phyloP scores from a whole-genome alignment of 2,113 vertebrate genomes.

The Zapus hudsonius region DNA sequence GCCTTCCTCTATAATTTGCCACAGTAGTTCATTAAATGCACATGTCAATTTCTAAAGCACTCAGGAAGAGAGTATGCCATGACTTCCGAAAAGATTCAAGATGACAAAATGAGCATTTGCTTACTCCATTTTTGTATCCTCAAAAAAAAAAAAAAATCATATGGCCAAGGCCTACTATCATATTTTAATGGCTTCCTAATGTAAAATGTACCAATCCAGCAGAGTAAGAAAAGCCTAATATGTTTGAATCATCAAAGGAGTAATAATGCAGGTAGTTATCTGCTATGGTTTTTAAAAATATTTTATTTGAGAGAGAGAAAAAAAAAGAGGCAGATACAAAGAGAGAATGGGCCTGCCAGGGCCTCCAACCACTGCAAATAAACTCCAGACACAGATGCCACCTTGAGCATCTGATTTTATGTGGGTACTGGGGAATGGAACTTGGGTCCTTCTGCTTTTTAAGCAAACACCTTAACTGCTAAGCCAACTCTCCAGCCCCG shows the following conservation, averaged over 20 bases:
- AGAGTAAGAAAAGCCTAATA: neutral
- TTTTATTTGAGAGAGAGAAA: too few relatives aligned
- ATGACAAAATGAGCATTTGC: neutral
- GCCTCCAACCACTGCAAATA: too few relatives aligned
- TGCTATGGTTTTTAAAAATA: neutral
- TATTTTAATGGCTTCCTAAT: neutral
- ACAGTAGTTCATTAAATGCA: neutral
- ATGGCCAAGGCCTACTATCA: neutral
- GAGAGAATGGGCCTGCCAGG: too few relatives aligned
- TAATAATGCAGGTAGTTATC: conserved; percentile 1
- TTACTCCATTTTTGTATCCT: neutral
- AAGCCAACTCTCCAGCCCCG: too few relatives aligned
- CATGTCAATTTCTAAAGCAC: neutral
- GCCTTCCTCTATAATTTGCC: neutral
- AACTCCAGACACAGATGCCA: too few relatives aligned
- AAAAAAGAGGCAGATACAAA: too few relatives aligned
- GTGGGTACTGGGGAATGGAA: too few relatives aligned
- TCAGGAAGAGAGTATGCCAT: neutral
- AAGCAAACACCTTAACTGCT: too few relatives aligned
- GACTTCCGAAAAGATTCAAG: conserved; percentile 38
- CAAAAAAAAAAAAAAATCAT: conserved; percentile 5
- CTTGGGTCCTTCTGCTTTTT: too few relatives aligned
- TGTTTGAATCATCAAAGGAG: conserved; percentile 6
- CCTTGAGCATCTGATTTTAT: too few relatives aligned
- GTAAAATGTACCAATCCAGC: neutral